A percentile compares a stretch with the other conserved stretches of the same genome.
These are phyloP conservation scores for Macaria liturata DNA, from an alignment of 2,888 invertebrate genomes.

Conservation along the genomic window DNA sequence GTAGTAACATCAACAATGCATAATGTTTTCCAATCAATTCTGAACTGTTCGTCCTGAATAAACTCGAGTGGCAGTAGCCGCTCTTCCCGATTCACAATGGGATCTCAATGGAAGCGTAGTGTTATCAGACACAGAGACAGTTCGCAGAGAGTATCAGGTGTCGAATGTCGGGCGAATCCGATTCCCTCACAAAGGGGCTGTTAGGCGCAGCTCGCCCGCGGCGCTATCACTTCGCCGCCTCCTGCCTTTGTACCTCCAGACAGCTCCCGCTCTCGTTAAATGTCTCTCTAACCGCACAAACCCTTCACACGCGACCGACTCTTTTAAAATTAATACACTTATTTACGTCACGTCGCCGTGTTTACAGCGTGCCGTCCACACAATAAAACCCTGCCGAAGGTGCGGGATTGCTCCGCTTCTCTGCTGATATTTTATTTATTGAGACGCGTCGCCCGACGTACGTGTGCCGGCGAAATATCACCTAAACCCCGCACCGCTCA, in stretches of 20 bases:
- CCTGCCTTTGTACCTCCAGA: constrained; percentile 58
- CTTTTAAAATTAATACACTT: constrained; percentile 35
- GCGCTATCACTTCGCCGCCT: constrained; percentile 54
- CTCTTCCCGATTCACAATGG: constrained; percentile 5
- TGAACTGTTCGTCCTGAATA: too few species aligned
- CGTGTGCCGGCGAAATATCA: constrained; percentile 54
- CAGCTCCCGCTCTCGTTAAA: constrained; percentile 50
- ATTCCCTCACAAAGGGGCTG: constrained; percentile 36
- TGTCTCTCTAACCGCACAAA: constrained; percentile 36
- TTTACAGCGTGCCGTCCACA: constrained; percentile 33
- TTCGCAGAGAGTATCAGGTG: constrained; percentile 28
- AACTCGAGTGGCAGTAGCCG: too few species aligned
- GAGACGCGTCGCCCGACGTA: constrained; percentile 50
- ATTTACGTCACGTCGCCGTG: constrained; percentile 29
- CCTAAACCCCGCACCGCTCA: constrained; percentile 50
- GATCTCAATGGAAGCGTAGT: constrained; percentile 7
- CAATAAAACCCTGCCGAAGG: constrained; percentile 41
- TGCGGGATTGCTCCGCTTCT: constrained; percentile 45
- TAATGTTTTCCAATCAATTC: too few species aligned
- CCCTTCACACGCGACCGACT: constrained; percentile 32
- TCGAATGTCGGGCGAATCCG: constrained; percentile 40
- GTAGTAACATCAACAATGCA: too few species aligned
- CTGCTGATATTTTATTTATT: constrained; percentile 63
- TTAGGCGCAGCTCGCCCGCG: constrained; percentile 51
- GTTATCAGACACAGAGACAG: constrained; percentile 21